Evolutionary conservation across 1,140 invertebrate genomes (phyloP).

Genomic region (Pantala flavescens): DNA sequence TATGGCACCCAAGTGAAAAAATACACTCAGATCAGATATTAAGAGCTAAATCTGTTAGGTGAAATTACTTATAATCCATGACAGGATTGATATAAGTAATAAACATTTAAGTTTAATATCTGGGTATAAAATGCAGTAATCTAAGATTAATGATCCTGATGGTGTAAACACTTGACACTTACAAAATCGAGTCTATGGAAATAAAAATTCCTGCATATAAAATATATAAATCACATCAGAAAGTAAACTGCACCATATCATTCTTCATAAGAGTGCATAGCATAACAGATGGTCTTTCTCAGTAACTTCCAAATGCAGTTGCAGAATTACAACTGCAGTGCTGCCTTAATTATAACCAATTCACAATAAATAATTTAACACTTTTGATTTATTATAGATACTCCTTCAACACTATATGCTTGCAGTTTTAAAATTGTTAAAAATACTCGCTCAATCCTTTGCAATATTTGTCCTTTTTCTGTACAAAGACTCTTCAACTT

Average conservation of each 20-base stretch:
- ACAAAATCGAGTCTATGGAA: background rate
- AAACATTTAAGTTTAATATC: background rate
- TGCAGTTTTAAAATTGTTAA: background rate
- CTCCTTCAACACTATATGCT: background rate
- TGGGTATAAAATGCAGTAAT: conserved; percentile 5
- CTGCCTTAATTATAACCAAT: background rate
- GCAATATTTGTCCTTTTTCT: background rate
- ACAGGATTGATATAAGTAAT: background rate
- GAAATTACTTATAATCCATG: background rate
- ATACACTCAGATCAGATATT: conserved; percentile 10
- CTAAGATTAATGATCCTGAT: background rate
- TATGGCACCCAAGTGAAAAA: conserved; percentile 9
- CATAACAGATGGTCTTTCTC: background rate
- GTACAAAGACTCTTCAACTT: background rate
- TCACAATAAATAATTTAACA: background rate
- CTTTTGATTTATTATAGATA: background rate
- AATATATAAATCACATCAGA: background rate
- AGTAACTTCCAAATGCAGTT: background rate
- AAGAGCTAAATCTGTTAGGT: background rate
- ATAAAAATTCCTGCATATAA: background rate
- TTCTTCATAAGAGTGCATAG: background rate
- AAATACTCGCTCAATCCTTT: background rate
- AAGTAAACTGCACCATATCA: background rate
- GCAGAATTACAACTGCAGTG: background rate
- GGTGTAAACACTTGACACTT: background rate